These are phyloP conservation scores for Limnothrissa miodon DNA, from an alignment of 2,113 vertebrate genomes.

Conservation along the genomic window DNA sequence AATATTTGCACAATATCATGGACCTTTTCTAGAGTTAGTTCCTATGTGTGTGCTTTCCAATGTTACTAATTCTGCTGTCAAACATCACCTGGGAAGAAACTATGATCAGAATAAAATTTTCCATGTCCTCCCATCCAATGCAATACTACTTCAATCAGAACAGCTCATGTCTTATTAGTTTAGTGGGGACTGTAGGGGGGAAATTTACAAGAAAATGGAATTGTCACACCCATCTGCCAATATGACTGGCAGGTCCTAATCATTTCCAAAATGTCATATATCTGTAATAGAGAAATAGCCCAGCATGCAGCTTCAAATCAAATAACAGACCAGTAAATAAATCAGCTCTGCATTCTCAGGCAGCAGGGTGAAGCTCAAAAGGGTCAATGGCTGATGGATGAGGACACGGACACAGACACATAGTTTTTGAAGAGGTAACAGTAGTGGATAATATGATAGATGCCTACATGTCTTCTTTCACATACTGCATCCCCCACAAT, in stretches of 20 bases:
- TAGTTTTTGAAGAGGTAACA: conserved; percentile 43
- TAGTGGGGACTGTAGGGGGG: background rate
- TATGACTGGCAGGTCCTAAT: conserved; percentile 7
- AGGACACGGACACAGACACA: conserved; percentile 24
- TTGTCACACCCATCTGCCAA: background rate
- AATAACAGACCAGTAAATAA: background rate
- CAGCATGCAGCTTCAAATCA: background rate
- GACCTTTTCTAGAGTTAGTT: background rate
- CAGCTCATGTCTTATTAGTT: background rate
- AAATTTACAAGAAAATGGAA: background rate
- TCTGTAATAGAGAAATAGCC: background rate
- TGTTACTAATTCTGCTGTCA: conserved; percentile 31
- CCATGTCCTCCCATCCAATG: conserved; percentile 22
- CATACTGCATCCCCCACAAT: background rate
- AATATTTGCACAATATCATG: background rate
- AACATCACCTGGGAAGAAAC: conserved; percentile 24
- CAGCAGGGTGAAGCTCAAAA: background rate
- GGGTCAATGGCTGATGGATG: conserved; percentile 1
- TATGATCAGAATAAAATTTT: background rate
- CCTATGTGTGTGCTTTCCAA: conserved; percentile 24
- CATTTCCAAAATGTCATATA: conserved; percentile 5
- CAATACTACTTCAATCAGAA: conserved; percentile 6
- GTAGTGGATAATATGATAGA: conserved; percentile 29
- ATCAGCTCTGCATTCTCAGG: background rate
- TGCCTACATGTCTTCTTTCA: conserved; percentile 27